phyloP scores from a whole-genome alignment of 2,888 invertebrate species.

The Metallyticus violacea region DNA sequence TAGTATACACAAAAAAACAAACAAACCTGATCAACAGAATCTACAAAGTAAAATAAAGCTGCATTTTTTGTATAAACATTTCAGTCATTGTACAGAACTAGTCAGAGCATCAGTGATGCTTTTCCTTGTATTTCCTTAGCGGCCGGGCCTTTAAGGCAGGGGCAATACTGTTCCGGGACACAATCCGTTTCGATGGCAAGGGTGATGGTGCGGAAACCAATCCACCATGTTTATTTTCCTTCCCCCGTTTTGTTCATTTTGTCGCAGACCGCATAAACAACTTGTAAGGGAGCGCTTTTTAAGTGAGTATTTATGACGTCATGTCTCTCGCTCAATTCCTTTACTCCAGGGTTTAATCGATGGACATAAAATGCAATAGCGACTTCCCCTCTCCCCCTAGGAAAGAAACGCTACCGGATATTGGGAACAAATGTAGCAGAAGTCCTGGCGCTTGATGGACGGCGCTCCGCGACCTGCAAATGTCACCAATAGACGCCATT shows the following conservation, averaged over 20 bases:
- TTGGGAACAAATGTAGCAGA: background rate
- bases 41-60: too few relatives aligned
- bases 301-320: background rate
- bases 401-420: background rate
- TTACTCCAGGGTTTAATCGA: background rate
- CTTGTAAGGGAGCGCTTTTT: too few relatives aligned
- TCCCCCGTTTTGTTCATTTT: background rate
- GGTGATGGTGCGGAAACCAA: constrained; percentile 5
- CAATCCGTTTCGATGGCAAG: background rate
- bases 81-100: too few relatives aligned
- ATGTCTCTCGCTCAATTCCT: background rate
- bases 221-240: background rate
- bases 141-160: too few relatives aligned
- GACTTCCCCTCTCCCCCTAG: background rate
- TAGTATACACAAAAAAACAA: too few relatives aligned
- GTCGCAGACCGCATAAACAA: background rate
- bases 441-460: background rate
- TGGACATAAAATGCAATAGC: background rate
- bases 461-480: background rate
- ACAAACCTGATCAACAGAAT: too few relatives aligned
- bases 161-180: too few relatives aligned
- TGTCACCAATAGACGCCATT: background rate
- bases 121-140: background rate
- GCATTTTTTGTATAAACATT: too few relatives aligned
- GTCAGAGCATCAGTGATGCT: too few relatives aligned